Conservation (phyloP, 2,797 vertebrate genomes). For the Acrocephalus scirpaceus region DNA sequence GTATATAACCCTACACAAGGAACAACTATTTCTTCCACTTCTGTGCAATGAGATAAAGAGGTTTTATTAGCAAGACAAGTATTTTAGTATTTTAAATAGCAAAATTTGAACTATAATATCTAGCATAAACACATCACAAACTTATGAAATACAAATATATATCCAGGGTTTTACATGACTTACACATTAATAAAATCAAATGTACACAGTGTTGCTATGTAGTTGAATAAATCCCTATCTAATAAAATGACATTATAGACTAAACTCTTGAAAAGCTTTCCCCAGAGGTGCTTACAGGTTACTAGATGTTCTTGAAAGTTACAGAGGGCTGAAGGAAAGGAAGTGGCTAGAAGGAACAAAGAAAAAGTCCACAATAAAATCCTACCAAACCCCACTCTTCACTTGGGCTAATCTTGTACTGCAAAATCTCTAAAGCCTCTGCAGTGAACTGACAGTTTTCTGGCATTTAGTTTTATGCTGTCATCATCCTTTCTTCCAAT, state of each 20-base stretch:
- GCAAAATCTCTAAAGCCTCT: not conserved
- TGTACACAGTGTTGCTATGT: accelerated
- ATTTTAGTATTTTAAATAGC: not conserved
- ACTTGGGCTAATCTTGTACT: not conserved
- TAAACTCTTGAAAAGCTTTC: not conserved
- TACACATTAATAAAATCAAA: not conserved
- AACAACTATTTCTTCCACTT: not conserved
- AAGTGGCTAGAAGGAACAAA: not conserved
- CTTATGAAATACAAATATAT: not conserved
- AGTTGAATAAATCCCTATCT: not conserved
- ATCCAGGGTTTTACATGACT: not conserved
- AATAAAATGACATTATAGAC: not conserved
- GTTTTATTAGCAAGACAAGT: not conserved
- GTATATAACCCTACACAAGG: not conserved
- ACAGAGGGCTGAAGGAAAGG: not conserved
- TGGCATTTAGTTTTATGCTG: not conserved
- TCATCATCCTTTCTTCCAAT: not conserved
- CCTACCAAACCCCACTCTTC: not conserved
- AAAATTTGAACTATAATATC: not conserved
- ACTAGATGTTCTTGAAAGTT: not conserved
- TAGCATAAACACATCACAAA: not conserved
- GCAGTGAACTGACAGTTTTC: not conserved
- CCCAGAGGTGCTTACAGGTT: not conserved
- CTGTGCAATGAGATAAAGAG: not conserved
- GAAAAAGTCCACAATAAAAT: accelerated